phyloP scores from a whole-genome alignment of 2,888 invertebrate genomes.

The Corythucha ciliata region DNA sequence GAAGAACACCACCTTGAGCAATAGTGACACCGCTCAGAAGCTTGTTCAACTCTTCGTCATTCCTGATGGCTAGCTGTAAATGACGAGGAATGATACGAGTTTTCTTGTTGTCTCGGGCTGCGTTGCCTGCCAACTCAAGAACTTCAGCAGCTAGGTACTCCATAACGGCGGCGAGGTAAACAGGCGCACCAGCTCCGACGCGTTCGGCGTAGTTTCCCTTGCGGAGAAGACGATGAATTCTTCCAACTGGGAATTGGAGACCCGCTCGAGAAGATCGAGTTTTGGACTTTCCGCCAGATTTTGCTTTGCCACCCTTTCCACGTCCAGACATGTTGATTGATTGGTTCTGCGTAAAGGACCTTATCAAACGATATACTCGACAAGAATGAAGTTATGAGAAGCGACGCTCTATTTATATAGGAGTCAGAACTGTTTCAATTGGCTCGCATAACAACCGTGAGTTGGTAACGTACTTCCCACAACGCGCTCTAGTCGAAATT shows the following conservation, averaged over 20 bases:
- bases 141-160: slow-evolving; percentile 61
- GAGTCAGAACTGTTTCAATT: too few species aligned
- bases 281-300: slow-evolving; percentile 47
- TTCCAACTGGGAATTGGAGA: slow-evolving; percentile 48
- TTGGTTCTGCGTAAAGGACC: too few species aligned
- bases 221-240: slow-evolving; percentile 49
- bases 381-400: too few species aligned
- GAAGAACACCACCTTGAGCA: slow-evolving; percentile 75
- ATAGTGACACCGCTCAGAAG: slow-evolving; percentile 64
- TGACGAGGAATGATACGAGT: slow-evolving; percentile 66
- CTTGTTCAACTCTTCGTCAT: slow-evolving; percentile 19
- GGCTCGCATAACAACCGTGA: too few species aligned
- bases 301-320: slow-evolving; percentile 37
- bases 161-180: slow-evolving; percentile 50
- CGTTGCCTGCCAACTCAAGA: slow-evolving; percentile 54
- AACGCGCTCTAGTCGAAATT: too few species aligned
- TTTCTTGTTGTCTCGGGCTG: slow-evolving; percentile 50
- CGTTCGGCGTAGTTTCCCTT: slow-evolving; percentile 53
- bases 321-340: slow-evolving; percentile 35
- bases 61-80: slow-evolving; percentile 45
- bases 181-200: slow-evolving; percentile 48
- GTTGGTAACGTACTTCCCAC: too few species aligned
- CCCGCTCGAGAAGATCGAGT: slow-evolving; percentile 49
- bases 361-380: too few species aligned
- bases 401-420: too few species aligned